Percentiles rank a stretch among this genome's conserved stretches.
These are phyloP conservation scores for Elaphurus davidianus DNA, from an alignment of 2,113 vertebrate genomes.

Conservation along the genomic window DNA sequence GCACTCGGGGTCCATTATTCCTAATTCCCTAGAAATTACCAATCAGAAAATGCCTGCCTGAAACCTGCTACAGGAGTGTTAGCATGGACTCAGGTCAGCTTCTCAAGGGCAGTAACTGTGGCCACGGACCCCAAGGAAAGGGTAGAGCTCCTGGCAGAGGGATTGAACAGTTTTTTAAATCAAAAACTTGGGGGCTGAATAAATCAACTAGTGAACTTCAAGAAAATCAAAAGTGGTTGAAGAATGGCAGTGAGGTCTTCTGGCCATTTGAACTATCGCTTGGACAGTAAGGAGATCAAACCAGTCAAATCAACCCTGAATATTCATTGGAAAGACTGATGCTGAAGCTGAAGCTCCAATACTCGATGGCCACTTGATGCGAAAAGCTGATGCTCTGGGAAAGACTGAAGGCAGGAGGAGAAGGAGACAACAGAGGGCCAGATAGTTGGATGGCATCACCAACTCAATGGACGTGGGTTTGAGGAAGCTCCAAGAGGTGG, in stretches of 20 bases:
- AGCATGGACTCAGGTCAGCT: not conserved
- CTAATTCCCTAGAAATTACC: not conserved
- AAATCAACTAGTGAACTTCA: not conserved
- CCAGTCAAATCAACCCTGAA: not conserved
- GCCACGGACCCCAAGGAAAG: not conserved
- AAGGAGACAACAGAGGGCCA: not conserved
- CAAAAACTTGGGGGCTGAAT: not conserved
- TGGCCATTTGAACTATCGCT: not conserved
- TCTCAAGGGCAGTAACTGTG: no score
- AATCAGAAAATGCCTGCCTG: not conserved
- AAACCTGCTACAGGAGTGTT: not conserved
- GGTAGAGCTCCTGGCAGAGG: not conserved
- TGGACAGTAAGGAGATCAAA: not conserved
- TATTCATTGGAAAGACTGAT: not conserved
- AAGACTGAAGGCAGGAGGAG: not conserved
- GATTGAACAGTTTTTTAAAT: not conserved
- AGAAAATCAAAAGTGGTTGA: not conserved
- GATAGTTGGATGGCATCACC: not conserved
- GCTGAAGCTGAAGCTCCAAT: not conserved
- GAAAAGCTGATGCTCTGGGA: not conserved
- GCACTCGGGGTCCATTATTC: not conserved
- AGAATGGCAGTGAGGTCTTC: not conserved
- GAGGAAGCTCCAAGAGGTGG: not conserved
- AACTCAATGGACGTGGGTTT: not conserved
- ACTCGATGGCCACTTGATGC: not conserved